Conservation (phyloP, 2,888 invertebrate species). For the Coelogynopora nodosa region DNA sequence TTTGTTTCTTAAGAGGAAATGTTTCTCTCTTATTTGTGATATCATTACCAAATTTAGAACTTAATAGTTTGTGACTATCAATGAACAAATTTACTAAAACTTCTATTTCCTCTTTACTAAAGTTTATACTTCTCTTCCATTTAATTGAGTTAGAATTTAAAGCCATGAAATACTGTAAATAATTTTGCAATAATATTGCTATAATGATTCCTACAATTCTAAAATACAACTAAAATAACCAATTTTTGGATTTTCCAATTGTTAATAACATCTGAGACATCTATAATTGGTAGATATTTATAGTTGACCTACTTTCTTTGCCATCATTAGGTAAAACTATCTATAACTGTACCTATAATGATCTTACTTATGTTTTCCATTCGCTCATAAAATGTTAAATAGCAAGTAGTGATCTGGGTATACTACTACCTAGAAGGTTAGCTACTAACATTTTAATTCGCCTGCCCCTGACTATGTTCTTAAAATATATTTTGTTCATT, state of each 20-base stretch:
- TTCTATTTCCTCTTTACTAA: not conserved
- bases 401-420: not conserved
- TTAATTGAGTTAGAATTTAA: too few relatives aligned
- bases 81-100: not conserved
- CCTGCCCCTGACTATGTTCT: too few relatives aligned
- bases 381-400: not conserved
- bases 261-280: not conserved
- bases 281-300: not conserved
- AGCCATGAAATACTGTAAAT: too few relatives aligned
- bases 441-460: not conserved
- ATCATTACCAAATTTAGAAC: not conserved
- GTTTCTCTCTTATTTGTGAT: not conserved
- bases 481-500: too few relatives aligned
- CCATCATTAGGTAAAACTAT: not conserved
- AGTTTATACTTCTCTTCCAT: not conserved
- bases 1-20: not conserved
- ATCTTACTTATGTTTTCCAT: slow-evolving; percentile 3
- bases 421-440: slow-evolving; percentile 1
- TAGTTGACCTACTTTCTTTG: not conserved
- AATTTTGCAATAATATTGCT: too few relatives aligned
- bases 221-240: not conserved
- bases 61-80: not conserved
- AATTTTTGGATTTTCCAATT: not conserved
- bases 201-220: not conserved
- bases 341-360: not conserved